Conservation (phyloP, 2,888 invertebrate species). For the Leucania comma region DNA sequence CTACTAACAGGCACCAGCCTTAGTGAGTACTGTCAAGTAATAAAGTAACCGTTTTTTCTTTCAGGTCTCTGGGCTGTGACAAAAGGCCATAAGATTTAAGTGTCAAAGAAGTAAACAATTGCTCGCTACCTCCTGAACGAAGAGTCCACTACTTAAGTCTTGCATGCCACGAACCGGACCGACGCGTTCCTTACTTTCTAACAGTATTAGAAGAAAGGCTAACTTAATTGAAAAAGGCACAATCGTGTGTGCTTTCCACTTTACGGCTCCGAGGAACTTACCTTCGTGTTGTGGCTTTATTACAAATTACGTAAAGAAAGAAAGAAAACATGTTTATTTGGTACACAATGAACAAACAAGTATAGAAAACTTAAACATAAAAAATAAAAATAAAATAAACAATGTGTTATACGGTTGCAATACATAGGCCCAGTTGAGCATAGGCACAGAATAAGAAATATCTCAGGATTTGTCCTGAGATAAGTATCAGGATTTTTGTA, state of each 20-base stretch:
- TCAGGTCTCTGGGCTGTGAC: neutral
- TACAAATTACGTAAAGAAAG: constrained; percentile 31
- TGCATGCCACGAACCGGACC: constrained; percentile 46
- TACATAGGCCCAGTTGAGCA: too few relatives aligned
- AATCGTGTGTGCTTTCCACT: constrained; percentile 58
- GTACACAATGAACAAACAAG: too few relatives aligned
- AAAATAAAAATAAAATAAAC: too few relatives aligned
- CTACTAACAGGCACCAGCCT: too few relatives aligned
- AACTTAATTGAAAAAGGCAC: constrained; percentile 66
- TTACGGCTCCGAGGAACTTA: constrained; percentile 31
- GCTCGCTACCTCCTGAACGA: constrained; percentile 37
- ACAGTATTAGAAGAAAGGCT: constrained; percentile 63
- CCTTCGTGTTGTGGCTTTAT: constrained; percentile 37
- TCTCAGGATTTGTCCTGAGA: too few relatives aligned
- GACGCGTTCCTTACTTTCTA: constrained; percentile 54
- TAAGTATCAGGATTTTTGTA: too few relatives aligned
- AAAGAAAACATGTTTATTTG: too few relatives aligned
- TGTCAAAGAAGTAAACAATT: neutral
- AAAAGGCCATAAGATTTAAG: neutral
- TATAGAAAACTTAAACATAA: too few relatives aligned
- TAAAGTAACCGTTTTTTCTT: too few relatives aligned
- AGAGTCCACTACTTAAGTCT: constrained; percentile 22
- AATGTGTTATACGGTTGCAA: too few relatives aligned
- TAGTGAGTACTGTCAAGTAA: too few relatives aligned
- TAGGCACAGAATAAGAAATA: too few relatives aligned